phyloP scores from a whole-genome alignment of 2,888 invertebrate genomes.

The Aphrophora alni region DNA sequence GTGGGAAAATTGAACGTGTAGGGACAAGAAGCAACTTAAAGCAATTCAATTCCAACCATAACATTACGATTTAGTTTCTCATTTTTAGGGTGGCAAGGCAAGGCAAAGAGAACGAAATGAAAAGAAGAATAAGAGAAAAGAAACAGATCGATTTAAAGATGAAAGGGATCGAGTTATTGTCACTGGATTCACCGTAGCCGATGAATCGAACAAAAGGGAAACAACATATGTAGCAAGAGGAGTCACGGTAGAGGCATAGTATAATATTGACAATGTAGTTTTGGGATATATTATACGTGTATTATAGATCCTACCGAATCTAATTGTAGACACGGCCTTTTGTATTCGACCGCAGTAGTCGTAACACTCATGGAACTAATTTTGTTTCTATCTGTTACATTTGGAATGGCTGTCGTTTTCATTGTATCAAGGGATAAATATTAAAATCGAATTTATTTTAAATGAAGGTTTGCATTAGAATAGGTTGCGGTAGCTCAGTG shows the following conservation, averaged over 20 bases:
- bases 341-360: background rate
- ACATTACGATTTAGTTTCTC: conserved; percentile 36
- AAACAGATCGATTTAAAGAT: conserved; percentile 28
- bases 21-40: conserved; percentile 25
- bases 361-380: background rate
- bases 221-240: conserved; percentile 36
- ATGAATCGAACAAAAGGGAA: conserved; percentile 9
- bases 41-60: conserved; percentile 37
- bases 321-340: conserved; percentile 30
- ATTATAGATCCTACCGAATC: conserved; percentile 39
- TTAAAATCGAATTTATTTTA: background rate
- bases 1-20: conserved; percentile 23
- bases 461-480: background rate
- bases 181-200: conserved; percentile 15
- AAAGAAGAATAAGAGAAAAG: conserved; percentile 27
- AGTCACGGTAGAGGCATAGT: too few relatives aligned
- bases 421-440: background rate
- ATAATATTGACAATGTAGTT: conserved; percentile 49
- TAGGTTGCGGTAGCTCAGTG: too few relatives aligned
- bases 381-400: background rate
- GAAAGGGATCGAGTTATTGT: conserved; percentile 35
- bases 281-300: conserved; percentile 47
- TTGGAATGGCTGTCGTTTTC: background rate
- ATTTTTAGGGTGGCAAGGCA: conserved; percentile 11
- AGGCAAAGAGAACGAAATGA: background rate